A percentile compares a stretch with the other conserved stretches of the same genome.
Conservation (phyloP, 2,113 vertebrate genomes). For the Macrotus californicus region DNA sequence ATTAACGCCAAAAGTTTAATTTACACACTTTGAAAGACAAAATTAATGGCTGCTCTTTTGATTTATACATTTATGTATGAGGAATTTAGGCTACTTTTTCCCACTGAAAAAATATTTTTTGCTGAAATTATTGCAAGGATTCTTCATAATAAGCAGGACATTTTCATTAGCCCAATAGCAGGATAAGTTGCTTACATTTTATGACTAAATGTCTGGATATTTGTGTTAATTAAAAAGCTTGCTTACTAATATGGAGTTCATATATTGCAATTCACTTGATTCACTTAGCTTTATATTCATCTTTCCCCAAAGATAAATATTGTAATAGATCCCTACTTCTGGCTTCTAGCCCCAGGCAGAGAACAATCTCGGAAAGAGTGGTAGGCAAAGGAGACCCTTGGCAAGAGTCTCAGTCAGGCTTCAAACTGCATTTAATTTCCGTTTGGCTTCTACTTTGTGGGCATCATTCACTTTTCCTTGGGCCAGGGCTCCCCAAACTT, state of each 20-base stretch:
- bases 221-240: constrained; percentile 43
- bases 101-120: neutral
- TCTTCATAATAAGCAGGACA: neutral
- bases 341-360: constrained; percentile 14
- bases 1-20: neutral
- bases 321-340: constrained; percentile 6
- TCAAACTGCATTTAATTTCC: neutral
- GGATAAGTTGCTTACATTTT: constrained; percentile 19
- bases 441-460: neutral
- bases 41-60: neutral
- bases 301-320: constrained; percentile 34
- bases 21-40: neutral
- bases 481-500: neutral
- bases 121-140: constrained; percentile 5
- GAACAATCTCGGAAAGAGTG: constrained; percentile 1
- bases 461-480: neutral
- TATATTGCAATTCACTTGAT: constrained; percentile 17
- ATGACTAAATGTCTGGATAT: constrained; percentile 6
- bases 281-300: constrained; percentile 30
- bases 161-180: constrained; percentile 9
- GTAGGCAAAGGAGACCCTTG: neutral
- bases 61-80: constrained; percentile 3
- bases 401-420: neutral
- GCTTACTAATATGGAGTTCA: constrained; percentile 41
- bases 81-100: constrained; percentile 16